Base-by-base conservation (phyloP, 2,797 vertebrate genomes). In the Cacajao melanocephalus region DNA sequence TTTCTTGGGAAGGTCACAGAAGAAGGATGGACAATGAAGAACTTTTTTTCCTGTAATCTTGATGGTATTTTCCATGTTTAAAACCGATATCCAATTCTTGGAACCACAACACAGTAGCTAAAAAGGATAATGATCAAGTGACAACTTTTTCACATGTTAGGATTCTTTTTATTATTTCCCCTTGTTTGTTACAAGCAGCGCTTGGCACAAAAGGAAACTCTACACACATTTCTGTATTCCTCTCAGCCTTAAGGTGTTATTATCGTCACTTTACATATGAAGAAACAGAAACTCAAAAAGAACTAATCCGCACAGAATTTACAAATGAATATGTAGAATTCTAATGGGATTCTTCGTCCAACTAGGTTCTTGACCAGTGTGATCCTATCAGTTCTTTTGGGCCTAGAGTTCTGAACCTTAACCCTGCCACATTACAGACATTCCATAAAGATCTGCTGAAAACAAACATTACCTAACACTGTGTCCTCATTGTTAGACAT, bases 91-190 rank as follows among this genome's bases (percentile, higher is more conserved):
- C 83, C 36, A n/a, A 36, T 33, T 92, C 61, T 95, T 75, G 28
- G 78, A 96, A 96, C 33, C 7, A 86, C 52, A 26, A 83, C 28
- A 48, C 1, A 93, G 6, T 30, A 91, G 50, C 41, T 86, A 76
- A 94, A 95, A 78, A 76, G 12, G 8, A 61, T 72, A 93, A 36
- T 89, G 72, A 91, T 22, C 52, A 67, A 95, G 9, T 72, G 67
- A 10, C 39, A 96, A 87, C 55, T 85, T 93, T 93, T 81, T 55
- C 14, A 76, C 67, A 64, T 81, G 7, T 64, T 89, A 75, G 52
- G 17, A 86, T 86, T 95, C 46, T 33, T 95, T 92, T 90, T 94
- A 88, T 55, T 92, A 72, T 91, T 67, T 92, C n/a, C 41, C 11
- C 36, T 50, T 76, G 30, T 72, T 87, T 84, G 22, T 76, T 30